Base-by-base conservation (phyloP, 2,888 invertebrate genomes). In the Troglohyphantes excavatus region DNA sequence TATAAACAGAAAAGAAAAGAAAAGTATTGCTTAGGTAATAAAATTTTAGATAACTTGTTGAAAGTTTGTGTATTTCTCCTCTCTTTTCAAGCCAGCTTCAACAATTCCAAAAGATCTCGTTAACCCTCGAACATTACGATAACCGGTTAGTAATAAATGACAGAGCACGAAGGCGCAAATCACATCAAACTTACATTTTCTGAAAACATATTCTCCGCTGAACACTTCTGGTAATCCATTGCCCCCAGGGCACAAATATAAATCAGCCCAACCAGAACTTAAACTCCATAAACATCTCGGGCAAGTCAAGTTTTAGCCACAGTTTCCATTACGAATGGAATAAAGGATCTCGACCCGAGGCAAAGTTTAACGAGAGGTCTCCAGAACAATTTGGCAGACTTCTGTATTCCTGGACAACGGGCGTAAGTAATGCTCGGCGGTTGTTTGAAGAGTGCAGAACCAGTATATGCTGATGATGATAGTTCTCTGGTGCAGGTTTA, bases 331-430 rank as follows among this genome's bases (percentile, higher is more conserved):
- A 78, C 33, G 76, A 17, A 3, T 9, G 46, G 46, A 76, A 76
- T 26, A 75, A 33, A 39, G 39, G 61, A 17, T 61, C 39, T 61
- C 72, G 82, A 82, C 82, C 82, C 27, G 63, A 39, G 59, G 59
- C 82, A 61, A 21, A 82, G 82, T 82, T 82, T 82, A 82, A 82
- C 82, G 82, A 82, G 82, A 9, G 82, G 39, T 39, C 59, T 61
- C 26, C 17, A 29, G 82, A 63, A 81, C 53, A 53, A 75, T 68
- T 82, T 82, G 72, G 82, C 23, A 33, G 76, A 63, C 81, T 81
- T 82, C 82, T 82, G 76, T 78, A 59, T 39, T 82, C n/a, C 82
- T 82, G 82, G 72, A 78, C 76, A 78, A n/a, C 76, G 61, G n/a
- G n/a, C n/a, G n/a, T n/a, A n/a, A n/a, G n/a, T 81, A 67, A 81